phyloP scores from a whole-genome alignment of 2,797 vertebrate genomes.

The Sorex maritimensis region DNA sequence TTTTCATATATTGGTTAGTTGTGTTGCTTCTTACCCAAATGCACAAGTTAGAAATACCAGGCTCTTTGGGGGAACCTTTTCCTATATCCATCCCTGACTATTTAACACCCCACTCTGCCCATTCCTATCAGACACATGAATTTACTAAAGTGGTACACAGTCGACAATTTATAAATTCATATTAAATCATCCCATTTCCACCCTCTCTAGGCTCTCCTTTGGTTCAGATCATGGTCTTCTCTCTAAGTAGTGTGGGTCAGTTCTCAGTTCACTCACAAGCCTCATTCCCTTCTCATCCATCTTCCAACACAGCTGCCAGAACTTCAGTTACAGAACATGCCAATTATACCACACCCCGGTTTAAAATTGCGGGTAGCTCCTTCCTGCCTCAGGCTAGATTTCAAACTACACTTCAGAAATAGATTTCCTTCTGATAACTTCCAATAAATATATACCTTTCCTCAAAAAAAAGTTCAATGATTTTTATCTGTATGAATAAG shows the following conservation, averaged over 20 bases:
- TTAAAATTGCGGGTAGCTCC: constrained; percentile 8
- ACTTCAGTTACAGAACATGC: neutral
- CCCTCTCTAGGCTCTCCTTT: neutral
- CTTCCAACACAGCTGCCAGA: neutral
- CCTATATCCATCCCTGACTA: neutral
- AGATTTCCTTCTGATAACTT: neutral
- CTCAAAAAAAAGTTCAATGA: constrained; percentile 53
- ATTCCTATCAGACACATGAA: neutral
- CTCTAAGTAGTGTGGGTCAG: neutral
- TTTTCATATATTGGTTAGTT: neutral
- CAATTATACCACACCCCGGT: neutral
- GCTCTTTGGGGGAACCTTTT: neutral
- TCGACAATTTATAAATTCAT: neutral
- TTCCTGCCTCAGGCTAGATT: constrained; percentile 26
- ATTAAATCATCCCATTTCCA: neutral
- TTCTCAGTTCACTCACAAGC: neutral
- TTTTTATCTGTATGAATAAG: constrained; percentile 36
- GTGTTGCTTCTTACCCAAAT: neutral
- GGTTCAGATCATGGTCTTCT: neutral
- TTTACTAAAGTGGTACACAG: neutral
- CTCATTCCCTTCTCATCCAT: neutral
- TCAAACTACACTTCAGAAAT: constrained; percentile 50
- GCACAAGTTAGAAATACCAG: neutral
- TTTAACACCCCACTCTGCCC: neutral
- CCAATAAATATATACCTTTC: constrained; percentile 29